These are phyloP conservation scores for Leptobrachium leishanense DNA, from an alignment of 2,113 vertebrate species.

Conservation along the genomic window DNA sequence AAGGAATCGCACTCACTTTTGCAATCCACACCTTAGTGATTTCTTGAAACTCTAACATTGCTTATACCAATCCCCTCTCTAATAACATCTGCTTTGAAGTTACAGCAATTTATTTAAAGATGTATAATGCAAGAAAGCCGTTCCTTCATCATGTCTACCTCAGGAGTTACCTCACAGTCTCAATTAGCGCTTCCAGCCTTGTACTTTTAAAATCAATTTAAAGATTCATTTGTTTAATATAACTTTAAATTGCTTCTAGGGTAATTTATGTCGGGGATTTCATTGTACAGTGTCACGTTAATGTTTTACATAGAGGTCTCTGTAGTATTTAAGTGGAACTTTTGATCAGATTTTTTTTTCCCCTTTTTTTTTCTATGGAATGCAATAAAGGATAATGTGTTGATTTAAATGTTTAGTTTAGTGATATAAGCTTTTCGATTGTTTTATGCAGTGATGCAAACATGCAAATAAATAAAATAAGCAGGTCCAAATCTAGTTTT, in stretches of 20 bases:
- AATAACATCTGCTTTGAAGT: slow-evolving; percentile 33
- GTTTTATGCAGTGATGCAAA: too few species aligned
- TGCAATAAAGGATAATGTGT: slow-evolving; percentile 39
- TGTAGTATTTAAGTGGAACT: slow-evolving; percentile 33
- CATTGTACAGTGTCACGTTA: slow-evolving; percentile 33
- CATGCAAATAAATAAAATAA: too few species aligned
- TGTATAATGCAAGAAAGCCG: slow-evolving; percentile 18
- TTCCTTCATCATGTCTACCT: slow-evolving; percentile 26
- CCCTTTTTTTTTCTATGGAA: slow-evolving; percentile 34
- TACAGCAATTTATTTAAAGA: slow-evolving; percentile 36
- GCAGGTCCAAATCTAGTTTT: too few species aligned
- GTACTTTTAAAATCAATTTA: slow-evolving; percentile 45
- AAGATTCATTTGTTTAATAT: slow-evolving; percentile 47
- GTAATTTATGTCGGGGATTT: slow-evolving; percentile 32
- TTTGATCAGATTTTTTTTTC: slow-evolving; percentile 27
- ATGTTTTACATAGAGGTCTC: slow-evolving; percentile 26
- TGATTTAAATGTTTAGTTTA: slow-evolving; percentile 1
- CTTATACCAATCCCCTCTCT: slow-evolving; percentile 10
- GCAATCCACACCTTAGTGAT: too few species aligned
- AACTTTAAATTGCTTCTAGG: slow-evolving; percentile 39
- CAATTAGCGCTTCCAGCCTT: slow-evolving; percentile 37
- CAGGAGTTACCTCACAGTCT: slow-evolving; percentile 41
- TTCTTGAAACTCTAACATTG: background rate
- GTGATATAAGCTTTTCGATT: background rate
- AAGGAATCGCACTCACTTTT: too few species aligned